Percentiles rank a stretch among this genome's conserved stretches.
Conservation (phyloP, 2,113 vertebrate species). For the Platycercus adscitus region DNA sequence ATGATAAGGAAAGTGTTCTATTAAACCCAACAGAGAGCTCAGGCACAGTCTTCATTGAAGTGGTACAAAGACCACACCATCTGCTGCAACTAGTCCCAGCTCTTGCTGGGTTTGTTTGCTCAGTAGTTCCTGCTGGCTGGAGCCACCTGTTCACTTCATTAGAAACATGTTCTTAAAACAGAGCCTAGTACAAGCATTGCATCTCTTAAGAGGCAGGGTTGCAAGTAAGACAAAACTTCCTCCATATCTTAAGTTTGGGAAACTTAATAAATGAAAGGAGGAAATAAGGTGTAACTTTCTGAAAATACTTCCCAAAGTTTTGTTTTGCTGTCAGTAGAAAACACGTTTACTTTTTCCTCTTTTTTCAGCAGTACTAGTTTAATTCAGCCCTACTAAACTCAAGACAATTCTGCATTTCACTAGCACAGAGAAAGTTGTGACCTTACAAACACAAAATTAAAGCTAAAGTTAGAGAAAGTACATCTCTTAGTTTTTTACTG, state of each 20-base stretch:
- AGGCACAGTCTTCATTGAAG: conserved; percentile 56
- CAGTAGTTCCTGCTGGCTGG: conserved; percentile 48
- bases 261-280: neutral
- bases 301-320: neutral
- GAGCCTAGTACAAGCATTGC: neutral
- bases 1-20: neutral
- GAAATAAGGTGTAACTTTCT: neutral
- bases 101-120: conserved; percentile 64
- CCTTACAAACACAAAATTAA: neutral
- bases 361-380: neutral
- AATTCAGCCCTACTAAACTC: neutral
- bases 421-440: neutral
- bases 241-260: neutral
- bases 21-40: conserved; percentile 36
- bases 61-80: conserved; percentile 63
- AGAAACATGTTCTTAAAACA: conserved; percentile 44
- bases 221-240: neutral
- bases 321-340: neutral
- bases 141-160: conserved; percentile 72
- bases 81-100: conserved; percentile 55
- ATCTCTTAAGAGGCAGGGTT: neutral
- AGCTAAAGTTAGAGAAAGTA: neutral
- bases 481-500: neutral
- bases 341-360: neutral
- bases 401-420: neutral